Base-by-base conservation (phyloP, 2,797 vertebrate species). In the Poecilia velifera region DNA sequence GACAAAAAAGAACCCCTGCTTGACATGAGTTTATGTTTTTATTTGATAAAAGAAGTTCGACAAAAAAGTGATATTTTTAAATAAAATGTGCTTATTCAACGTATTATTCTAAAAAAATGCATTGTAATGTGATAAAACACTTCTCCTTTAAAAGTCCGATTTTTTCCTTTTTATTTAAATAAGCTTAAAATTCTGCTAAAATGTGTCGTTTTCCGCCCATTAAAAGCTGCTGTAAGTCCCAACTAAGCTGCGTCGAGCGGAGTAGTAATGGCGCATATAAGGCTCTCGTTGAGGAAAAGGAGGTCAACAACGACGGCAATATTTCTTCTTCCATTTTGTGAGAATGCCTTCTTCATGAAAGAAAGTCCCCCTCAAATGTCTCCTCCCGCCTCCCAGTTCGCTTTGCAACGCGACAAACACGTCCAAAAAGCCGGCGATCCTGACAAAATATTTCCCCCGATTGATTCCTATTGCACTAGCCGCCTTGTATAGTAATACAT, bases 321-420 rank as follows among this genome's bases (percentile, higher is more conserved):
- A 96, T 96, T 96, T 95, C 96, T 97, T 96, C 97, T 97, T 97
- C 97, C 97, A 97, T 97, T 97, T 97, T 97, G 96, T 96, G 95
- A 95, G 91, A 96, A 96, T 94, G 95, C 90, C 95, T 95, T 97
- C 94, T 91, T 96, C 94, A 95, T 97, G 97, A 97, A 96, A 97
- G 96, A 97, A 97, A 97, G 96, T 97, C 95, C 96, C 95, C 95
- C 94, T 94, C 90, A 96, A 97, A 97, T 96, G 94, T 93, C 94
- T 96, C 94, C 95, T 88, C 93, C 93, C 94, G 94, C 91, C 95
- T 90, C 90, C 83, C 86, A 88, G 94, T 93, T 93, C 87, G 95
- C 92, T 96, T 95, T 95, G 93, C 89, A 84, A 93, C 89, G 59
- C 93, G 86, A 91, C 93, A 94, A 91, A 95, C 90, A 93, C 74